Evolutionary conservation across 2,113 vertebrate genomes (phyloP), one percentile per base, ranked within the genome.

Genomic region (Coptodon bakossiorum): DNA sequence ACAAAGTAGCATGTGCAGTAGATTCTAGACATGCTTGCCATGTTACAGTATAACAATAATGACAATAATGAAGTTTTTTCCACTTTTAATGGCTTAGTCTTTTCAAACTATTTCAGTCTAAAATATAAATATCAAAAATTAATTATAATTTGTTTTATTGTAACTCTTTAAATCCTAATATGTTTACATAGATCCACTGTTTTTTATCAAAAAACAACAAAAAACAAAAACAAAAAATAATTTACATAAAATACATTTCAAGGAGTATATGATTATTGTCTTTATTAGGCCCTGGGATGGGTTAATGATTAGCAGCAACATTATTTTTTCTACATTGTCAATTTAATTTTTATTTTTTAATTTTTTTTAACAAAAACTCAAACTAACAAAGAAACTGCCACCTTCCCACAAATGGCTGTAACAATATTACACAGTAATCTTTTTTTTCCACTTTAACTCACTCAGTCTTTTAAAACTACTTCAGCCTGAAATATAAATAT

Each of bases 71-170:
- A 22, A 22, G 22, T 22, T 22, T 22, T 63, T 34, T 19, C 0
- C 0, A 63, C 59, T 63, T 63, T 11, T 4, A 63, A 34, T 0
- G 0, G 5, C 57, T 61, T 6, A 61, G 57, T 63, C 59, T 36
- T 63, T 63, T 63, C 59, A 36, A 63, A 11, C 61, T 36, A 5
- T 0, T 63, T 63, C 31, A 63, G 31, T 0, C 31, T 36, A 0
- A 36, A 66, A 66, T 66, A 3, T n/a, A n/a, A 66, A 63, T n/a
- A 63, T 63, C 2, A 11, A 63, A 63, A 19, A 11, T 19, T 1
- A 34, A 4, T 10, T 19, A 19, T 63, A 34, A 34, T 63, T 63
- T 4, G 14, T 63, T 63, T 34, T 34, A 34, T 63, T 34, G 9
- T 9, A 38, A 38, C 36, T 4, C 36, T 9, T 38, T 38, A 38